phyloP scores from a whole-genome alignment of 2,113 vertebrate genomes.

The Heterocephalus glaber region DNA sequence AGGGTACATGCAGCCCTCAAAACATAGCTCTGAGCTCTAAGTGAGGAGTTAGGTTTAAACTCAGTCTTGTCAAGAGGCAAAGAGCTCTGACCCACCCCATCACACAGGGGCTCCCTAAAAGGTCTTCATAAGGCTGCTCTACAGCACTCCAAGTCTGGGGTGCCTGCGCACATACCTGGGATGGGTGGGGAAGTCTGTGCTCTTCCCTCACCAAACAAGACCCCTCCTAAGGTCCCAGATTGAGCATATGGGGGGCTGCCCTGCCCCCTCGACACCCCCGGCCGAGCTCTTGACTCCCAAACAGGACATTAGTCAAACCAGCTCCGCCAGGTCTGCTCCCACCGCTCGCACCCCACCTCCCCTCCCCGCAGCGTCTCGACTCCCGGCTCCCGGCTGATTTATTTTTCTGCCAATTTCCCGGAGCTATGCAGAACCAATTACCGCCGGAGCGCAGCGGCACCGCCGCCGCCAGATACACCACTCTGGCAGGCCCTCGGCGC shows the following conservation, averaged over 20 bases:
- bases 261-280: not conserved
- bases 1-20: not conserved
- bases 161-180: not conserved
- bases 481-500: conserved; percentile 75
- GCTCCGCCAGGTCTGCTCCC: conserved; percentile 61
- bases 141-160: not conserved
- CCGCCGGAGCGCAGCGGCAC: conserved; percentile 68
- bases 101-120: not conserved
- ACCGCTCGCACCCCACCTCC: not conserved
- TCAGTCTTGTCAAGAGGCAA: not conserved
- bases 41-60: not conserved
- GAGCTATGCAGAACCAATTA: conserved; percentile 78
- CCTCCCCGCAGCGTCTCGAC: conserved; percentile 74
- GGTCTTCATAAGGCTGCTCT: not conserved
- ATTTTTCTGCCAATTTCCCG: conserved; percentile 79
- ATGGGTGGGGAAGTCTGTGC: not conserved
- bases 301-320: conserved; percentile 78
- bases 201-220: not conserved
- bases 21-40: conserved; percentile 1
- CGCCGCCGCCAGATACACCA: conserved; percentile 68
- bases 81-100: not conserved
- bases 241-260: not conserved
- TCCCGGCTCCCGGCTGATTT: conserved; percentile 74
- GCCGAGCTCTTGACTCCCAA: conserved; percentile 58
- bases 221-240: not conserved